Evolutionary conservation across 1,140 invertebrate species (phyloP), one percentile per base, ranked within the genome.

Genomic region (Lerema accius): DNA sequence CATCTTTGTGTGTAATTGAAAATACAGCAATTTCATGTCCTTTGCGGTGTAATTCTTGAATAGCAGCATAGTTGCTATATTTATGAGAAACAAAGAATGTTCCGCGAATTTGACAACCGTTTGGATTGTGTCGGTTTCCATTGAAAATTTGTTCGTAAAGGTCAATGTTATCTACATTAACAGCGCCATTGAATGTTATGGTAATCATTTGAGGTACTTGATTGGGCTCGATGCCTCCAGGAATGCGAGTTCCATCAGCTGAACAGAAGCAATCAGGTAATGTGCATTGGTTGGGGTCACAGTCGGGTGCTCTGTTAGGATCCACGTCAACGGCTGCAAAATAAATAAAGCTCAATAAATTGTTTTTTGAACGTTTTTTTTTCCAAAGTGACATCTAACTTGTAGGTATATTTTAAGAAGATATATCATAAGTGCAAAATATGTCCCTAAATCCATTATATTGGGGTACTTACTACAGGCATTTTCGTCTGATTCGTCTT

Each of bases 1-100:
- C 96, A 72, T 97, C 96, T 81, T 97, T 97, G 92, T 97, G 96
- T 0, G 97, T 99, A 19, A 99, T 92, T 2, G 97, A 99, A 91
- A 98, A 98, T 0, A 98, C 95, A 0, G 95, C 94, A 71, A 99
- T 98, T 91, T 99, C 98, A 80, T 99, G 97, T 26, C 98, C 98
- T 69, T 95, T 94, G 56, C 97, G 93, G 80, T 98, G 97, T 49
- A 99, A 92, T 89, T 98, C 97, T 90, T 97, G 97, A 0, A 98
- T 95, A 3, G 97, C 96, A 6, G 97, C 97, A 80, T 99, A 99
- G 88, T 99, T 98, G 46, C 96, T 97, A 89, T 98, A 99, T 81
- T 98, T 98, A 92, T 99, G 97, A 0, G 97, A 98, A 0, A 98
- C 95, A 86, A 99, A 99, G 93, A 98, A 98, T 3, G 97, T 99